Evolutionary conservation across 2,113 vertebrate species (phyloP).

Genomic region (Paramormyrops kingsleyae): DNA sequence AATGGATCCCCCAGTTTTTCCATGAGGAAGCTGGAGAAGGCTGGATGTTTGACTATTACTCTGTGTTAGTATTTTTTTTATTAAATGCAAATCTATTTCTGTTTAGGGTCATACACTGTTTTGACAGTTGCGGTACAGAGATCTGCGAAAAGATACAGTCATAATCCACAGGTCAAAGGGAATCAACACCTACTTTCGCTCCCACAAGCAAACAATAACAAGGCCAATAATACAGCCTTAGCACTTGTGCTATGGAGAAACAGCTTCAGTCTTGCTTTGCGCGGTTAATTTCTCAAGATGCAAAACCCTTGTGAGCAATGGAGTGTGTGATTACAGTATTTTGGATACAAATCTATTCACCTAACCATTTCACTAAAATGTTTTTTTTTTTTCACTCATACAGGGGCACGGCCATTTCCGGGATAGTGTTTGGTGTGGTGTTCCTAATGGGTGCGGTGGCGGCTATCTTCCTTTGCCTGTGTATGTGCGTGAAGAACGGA

Average conservation of each 20-base stretch:
- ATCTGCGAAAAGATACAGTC: neutral
- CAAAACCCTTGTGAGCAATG: neutral
- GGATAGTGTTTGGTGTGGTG: conserved; percentile 84
- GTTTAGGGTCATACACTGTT: neutral
- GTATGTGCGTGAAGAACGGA: conserved; percentile 83
- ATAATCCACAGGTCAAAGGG: neutral
- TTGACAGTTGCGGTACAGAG: neutral
- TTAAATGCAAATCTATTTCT: neutral
- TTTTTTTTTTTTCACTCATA: conserved; percentile 38
- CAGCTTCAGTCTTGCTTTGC: neutral
- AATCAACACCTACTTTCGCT: neutral
- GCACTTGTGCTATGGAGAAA: neutral
- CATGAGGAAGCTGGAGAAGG: neutral
- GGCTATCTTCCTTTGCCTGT: conserved; percentile 78
- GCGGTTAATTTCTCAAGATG: neutral
- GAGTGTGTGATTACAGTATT: neutral
- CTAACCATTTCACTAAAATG: conserved; percentile 1
- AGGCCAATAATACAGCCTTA: neutral
- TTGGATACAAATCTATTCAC: neutral
- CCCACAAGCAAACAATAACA: neutral
- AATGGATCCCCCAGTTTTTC: neutral
- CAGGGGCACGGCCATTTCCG: conserved; percentile 84
- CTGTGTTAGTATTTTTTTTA: neutral
- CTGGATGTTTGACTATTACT: neutral
- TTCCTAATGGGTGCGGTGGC: conserved; percentile 85